Evolutionary conservation across 2,888 invertebrate genomes (phyloP), one percentile per base, ranked within the genome.

Genomic region (Spisula solida): DNA sequence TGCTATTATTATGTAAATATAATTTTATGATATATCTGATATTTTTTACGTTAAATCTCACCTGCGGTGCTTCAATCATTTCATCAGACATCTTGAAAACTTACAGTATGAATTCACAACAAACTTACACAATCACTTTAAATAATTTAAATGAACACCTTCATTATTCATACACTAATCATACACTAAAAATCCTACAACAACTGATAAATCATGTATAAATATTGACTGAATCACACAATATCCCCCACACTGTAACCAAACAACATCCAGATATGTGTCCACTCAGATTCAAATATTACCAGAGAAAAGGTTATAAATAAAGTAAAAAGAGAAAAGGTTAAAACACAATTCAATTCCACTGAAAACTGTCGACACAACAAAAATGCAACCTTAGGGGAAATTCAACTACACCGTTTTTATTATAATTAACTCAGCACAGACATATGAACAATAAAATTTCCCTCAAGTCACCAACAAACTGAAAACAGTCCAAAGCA

Each of bases 301-400:
- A 41, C 2, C 41, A 41, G 41, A 41, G 41, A 41, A 8, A 60
- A 10, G 10, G 25, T 6, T 2, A n/a, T 2, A n/a, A 10, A 60
- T 1, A 60, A 10, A 60, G 79, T n/a, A n/a, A n/a, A n/a, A 29
- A 41, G 18, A 20, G 47, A 47, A 80, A 47, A 47, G 31, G 31
- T 31, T 20, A 34, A 41, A 20, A 79, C 34, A 41, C 20, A 79
- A 79, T 20, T 34, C 20, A 79, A 79, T 20, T 34, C 25, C 1
- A 79, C 41, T 34, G 41, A 25, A 20, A 34, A 20, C 25, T 47
- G 25, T 25, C 12, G 25, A 66, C 60, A 66, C 12, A 12, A 66
- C 60, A 66, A 25, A 66, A 66, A n/a, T 66, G 60, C 60, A 66
- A 66, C 60, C 60, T 25, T n/a, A 66, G 60, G 60, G 12, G 60